Evolutionary conservation across 2,113 vertebrate genomes (phyloP).

Genomic region (Ptyas mucosa): DNA sequence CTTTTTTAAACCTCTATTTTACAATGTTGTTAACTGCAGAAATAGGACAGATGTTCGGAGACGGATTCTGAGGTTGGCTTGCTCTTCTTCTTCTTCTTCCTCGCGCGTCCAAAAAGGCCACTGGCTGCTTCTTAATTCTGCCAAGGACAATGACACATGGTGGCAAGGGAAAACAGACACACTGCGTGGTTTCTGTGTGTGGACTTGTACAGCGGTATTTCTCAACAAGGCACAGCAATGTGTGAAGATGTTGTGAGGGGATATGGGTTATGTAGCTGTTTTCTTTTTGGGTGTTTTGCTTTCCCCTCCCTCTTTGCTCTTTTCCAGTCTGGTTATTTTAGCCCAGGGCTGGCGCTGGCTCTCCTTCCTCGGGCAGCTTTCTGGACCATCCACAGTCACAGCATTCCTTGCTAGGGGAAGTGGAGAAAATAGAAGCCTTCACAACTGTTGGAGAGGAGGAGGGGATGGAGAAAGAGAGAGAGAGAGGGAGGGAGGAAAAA

Average conservation of each 20-base stretch:
- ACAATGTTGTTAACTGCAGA: not conserved
- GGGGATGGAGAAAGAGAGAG: constrained; percentile 8
- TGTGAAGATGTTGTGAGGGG: not conserved
- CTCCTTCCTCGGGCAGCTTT: constrained; percentile 37
- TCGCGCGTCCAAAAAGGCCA: constrained; percentile 26
- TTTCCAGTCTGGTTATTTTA: constrained; percentile 43
- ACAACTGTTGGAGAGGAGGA: constrained; percentile 61
- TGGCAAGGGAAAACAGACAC: not conserved
- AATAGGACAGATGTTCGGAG: constrained; percentile 30
- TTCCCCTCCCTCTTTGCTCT: not conserved
- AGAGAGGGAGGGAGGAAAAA: constrained; percentile 31
- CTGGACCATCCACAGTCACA: constrained; percentile 58
- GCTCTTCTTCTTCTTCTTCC: constrained; percentile 27
- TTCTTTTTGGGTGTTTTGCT: not conserved
- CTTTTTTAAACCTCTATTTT: not conserved
- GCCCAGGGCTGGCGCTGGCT: constrained; percentile 34
- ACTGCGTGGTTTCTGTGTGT: not conserved
- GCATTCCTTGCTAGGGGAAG: constrained; percentile 52
- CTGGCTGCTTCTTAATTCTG: constrained; percentile 46
- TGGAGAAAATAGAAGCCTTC: constrained; percentile 35
- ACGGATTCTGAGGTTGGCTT: constrained; percentile 4
- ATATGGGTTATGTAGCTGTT: not conserved
- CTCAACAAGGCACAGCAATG: constrained; percentile 58
- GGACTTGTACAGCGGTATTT: not conserved
- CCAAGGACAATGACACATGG: constrained; percentile 42